These are phyloP conservation scores for Nemotelus nigrinus DNA, from an alignment of 2,888 invertebrate genomes.

Conservation along the genomic window DNA sequence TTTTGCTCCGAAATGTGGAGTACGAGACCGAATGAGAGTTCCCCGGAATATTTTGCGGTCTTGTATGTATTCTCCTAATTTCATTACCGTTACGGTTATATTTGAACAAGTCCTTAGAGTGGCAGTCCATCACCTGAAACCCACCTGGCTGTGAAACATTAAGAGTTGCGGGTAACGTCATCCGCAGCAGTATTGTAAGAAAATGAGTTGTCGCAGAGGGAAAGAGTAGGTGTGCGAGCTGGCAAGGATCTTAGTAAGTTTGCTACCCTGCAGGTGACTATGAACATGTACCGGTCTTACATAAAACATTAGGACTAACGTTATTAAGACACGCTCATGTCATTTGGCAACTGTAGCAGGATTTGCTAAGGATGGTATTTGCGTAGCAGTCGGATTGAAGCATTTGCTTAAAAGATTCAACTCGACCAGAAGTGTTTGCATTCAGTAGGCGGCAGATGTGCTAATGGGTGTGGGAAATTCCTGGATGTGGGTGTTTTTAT, in stretches of 20 bases:
- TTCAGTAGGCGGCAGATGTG: too few species aligned
- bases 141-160: background rate
- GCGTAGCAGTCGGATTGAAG: slow-evolving; percentile 5
- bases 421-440: background rate
- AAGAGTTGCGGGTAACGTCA: background rate
- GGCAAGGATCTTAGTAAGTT: too few species aligned
- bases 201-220: background rate
- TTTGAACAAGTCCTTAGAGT: slow-evolving; percentile 33
- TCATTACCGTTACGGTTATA: slow-evolving; percentile 35
- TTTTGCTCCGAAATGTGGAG: background rate
- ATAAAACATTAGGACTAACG: slow-evolving; percentile 30
- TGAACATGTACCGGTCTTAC: slow-evolving; percentile 15
- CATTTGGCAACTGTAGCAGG: slow-evolving; percentile 16
- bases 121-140: slow-evolving; percentile 35
- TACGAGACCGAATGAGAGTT: background rate
- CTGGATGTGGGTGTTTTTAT: too few species aligned
- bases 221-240: too few species aligned
- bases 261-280: background rate
- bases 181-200: background rate
- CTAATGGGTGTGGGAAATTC: too few species aligned
- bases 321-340: slow-evolving; percentile 23
- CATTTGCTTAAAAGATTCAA: slow-evolving; percentile 27
- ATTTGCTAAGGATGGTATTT: slow-evolving; percentile 7
- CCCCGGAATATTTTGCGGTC: background rate
- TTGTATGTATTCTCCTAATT: slow-evolving; percentile 19